A percentile compares a stretch with the other conserved stretches of the same genome.
phyloP scores from a whole-genome alignment of 2,888 invertebrate genomes.

The Drosophila lutescens region DNA sequence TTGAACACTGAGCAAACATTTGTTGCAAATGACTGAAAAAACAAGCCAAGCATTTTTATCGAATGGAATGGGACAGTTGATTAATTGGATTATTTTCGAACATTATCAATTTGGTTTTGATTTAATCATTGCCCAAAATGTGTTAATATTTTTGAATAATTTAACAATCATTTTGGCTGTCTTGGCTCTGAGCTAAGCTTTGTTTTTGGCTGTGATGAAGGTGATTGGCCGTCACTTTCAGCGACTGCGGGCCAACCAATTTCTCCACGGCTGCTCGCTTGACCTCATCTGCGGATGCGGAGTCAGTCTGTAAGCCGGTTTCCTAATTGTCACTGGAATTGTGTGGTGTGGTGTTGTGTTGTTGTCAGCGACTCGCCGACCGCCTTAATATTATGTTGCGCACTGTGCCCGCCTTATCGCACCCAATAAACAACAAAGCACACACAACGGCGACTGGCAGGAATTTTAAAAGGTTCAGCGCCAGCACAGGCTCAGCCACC shows the following conservation, averaged over 20 bases:
- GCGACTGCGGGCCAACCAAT: constrained; percentile 7
- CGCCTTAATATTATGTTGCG: constrained; percentile 64
- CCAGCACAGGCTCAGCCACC: constrained; percentile 47
- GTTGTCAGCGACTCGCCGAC: constrained; percentile 33
- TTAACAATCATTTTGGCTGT: constrained; percentile 4
- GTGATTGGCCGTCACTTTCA: constrained; percentile 7
- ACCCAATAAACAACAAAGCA: constrained; percentile 72
- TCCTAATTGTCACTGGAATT: constrained; percentile 34
- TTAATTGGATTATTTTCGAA: background rate
- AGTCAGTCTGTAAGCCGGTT: constrained; percentile 60
- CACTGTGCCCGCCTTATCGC: constrained; percentile 70
- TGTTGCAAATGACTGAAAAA: background rate
- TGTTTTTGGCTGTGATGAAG: background rate
- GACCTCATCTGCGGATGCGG: constrained; percentile 50
- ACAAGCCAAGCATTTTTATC: background rate
- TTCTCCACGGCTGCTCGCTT: constrained; percentile 28
- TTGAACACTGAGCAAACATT: background rate
- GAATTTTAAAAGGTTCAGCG: constrained; percentile 83
- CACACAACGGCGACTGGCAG: constrained; percentile 74
- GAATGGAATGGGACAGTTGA: background rate
- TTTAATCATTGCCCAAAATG: constrained; percentile 9
- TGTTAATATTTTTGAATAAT: constrained; percentile 9
- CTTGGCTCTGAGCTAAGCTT: background rate
- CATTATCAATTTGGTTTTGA: constrained; percentile 3
- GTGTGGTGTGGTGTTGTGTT: constrained; percentile 19